Conservation (phyloP, 2,888 invertebrate species). For the Sphaerophoria rueppellii region DNA sequence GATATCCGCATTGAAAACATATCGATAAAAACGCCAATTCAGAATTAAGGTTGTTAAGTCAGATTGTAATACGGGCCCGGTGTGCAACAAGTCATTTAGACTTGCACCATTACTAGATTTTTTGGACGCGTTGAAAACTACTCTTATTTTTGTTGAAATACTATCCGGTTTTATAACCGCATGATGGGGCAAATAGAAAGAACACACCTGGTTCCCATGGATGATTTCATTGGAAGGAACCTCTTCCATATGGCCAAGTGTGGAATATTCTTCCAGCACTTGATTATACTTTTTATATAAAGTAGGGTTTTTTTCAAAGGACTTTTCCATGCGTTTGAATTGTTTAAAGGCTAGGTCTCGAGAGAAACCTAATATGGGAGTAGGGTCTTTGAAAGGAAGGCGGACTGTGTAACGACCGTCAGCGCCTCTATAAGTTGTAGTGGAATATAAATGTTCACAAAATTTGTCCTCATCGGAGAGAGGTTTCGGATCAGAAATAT, state of each 20-base stretch:
- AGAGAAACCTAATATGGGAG: neutral
- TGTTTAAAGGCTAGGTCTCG: conserved; percentile 14
- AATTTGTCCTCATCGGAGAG: neutral
- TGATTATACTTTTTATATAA: neutral
- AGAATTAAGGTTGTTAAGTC: conserved; percentile 72
- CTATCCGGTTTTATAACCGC: conserved; percentile 23
- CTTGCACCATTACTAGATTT: conserved; percentile 56
- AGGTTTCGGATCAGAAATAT: neutral
- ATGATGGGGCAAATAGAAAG: conserved; percentile 30
- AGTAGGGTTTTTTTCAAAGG: neutral
- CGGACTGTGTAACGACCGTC: conserved; percentile 21
- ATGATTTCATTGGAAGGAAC: neutral
- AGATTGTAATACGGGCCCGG: conserved; percentile 74
- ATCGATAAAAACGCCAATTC: conserved; percentile 66
- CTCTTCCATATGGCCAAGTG: neutral
- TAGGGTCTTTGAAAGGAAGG: conserved; percentile 12
- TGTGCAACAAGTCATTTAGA: conserved; percentile 69
- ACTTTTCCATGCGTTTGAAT: conserved; percentile 5
- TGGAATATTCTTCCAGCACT: neutral
- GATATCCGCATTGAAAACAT: conserved; percentile 74
- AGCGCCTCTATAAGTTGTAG: neutral
- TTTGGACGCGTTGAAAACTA: conserved; percentile 74
- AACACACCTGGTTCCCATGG: neutral
- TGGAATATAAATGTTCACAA: conserved; percentile 2
- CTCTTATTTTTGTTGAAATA: conserved; percentile 70